Conservation (phyloP, 2,888 invertebrate genomes). For the Entomobrya proxima region DNA sequence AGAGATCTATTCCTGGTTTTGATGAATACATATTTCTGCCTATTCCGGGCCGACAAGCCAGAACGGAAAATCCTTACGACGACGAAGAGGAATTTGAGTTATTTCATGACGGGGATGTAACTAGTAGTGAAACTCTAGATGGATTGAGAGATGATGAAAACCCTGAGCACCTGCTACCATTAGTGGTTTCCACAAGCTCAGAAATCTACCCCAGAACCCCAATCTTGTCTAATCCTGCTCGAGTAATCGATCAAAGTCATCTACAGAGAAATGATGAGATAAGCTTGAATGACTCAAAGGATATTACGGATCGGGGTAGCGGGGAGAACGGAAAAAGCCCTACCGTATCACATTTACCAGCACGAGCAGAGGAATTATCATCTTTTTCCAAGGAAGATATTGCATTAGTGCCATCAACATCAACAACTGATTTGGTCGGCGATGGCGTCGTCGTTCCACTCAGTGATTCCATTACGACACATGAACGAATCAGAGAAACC, state of each 20-base stretch:
- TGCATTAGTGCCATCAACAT: background rate
- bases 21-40: constrained; percentile 35
- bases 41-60: constrained; percentile 53
- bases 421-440: background rate
- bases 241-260: constrained; percentile 41
- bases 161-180: background rate
- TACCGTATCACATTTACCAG: no score
- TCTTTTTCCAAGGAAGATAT: background rate
- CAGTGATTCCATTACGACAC: background rate
- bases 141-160: background rate
- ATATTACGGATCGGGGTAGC: background rate
- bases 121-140: constrained; percentile 4
- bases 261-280: constrained; percentile 11
- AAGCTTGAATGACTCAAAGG: constrained; percentile 5
- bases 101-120: background rate
- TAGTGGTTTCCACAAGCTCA: background rate
- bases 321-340: background rate
- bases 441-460: background rate
- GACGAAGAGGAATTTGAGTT: constrained; percentile 23
- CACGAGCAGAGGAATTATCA: background rate
- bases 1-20: constrained; percentile 19
- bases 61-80: constrained; percentile 64
- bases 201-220: background rate
- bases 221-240: background rate
- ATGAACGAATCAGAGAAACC: background rate